phyloP scores from a whole-genome alignment of 2,113 vertebrate genomes.

The Enhydra lutris region DNA sequence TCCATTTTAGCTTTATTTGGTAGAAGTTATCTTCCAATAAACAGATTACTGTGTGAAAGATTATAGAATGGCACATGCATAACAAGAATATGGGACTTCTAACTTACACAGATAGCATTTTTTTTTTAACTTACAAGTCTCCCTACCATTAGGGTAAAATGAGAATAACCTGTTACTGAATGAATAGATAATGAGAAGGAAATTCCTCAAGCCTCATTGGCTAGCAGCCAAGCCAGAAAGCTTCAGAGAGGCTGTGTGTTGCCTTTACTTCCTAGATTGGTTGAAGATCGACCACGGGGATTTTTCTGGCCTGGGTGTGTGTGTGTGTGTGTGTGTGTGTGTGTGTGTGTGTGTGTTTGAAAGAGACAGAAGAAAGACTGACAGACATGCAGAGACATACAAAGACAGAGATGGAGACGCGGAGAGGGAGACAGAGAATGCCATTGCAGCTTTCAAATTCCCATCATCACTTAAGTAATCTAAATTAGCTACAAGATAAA shows the following conservation, averaged over 20 bases:
- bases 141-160: not conserved
- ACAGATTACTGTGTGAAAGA: not conserved
- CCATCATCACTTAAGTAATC: not conserved
- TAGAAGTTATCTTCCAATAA: constrained; percentile 29
- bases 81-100: not conserved
- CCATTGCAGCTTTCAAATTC: not conserved
- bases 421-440: not conserved
- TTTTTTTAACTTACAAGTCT: not conserved
- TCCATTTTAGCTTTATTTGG: not conserved
- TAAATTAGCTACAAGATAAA: not conserved
- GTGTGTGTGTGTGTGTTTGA: not conserved
- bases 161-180: not conserved
- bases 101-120: not conserved
- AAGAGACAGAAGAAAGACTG: not conserved
- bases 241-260: not conserved
- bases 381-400: not conserved
- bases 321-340: not conserved
- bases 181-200: not conserved
- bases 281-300: not conserved
- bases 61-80: not conserved
- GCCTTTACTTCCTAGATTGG: not conserved
- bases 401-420: not conserved
- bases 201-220: not conserved
- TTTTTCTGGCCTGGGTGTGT: not conserved
- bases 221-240: not conserved